Percentiles rank a stretch among this genome's conserved stretches.
These are phyloP conservation scores for Bagarius yarrelli DNA, from an alignment of 2,113 vertebrate species.

Conservation along the genomic window DNA sequence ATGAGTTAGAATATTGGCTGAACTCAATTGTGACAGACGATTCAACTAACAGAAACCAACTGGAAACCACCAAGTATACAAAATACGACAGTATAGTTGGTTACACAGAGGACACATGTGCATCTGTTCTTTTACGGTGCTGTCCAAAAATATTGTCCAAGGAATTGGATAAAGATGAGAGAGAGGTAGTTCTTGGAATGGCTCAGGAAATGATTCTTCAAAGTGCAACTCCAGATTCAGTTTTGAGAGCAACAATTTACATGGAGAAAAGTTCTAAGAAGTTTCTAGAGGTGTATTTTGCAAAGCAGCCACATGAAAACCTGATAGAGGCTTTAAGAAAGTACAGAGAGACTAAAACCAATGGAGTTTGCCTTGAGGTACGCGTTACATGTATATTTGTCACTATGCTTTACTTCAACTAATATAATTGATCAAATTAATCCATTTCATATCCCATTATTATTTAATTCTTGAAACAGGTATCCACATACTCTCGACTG, in stretches of 20 bases:
- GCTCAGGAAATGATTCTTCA: conserved; percentile 69
- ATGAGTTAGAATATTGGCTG: conserved; percentile 68
- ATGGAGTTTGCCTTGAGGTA: conserved; percentile 48
- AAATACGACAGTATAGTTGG: conserved; percentile 71
- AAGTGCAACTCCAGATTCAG: conserved; percentile 75
- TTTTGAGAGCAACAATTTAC: conserved; percentile 64
- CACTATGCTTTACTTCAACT: not conserved
- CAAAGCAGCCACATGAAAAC: conserved; percentile 43
- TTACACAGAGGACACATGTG: conserved; percentile 74
- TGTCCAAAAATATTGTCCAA: conserved; percentile 8
- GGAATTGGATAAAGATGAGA: not conserved
- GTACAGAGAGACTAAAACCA: not conserved
- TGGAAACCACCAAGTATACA: not conserved
- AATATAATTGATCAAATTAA: not conserved
- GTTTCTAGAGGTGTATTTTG: conserved; percentile 42
- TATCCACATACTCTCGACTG: conserved; percentile 46
- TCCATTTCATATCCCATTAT: not conserved
- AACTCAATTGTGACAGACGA: conserved; percentile 29
- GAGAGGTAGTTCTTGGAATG: conserved; percentile 11
- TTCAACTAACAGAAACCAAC: conserved; percentile 3
- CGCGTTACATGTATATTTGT: not conserved
- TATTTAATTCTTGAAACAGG: conserved; percentile 14
- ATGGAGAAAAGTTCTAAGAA: not conserved
- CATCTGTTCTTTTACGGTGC: conserved; percentile 72
- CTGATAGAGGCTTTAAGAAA: conserved; percentile 26